These are phyloP conservation scores for Platichthys stellatus DNA, from an alignment of 2,113 vertebrate species.

Conservation along the genomic window DNA sequence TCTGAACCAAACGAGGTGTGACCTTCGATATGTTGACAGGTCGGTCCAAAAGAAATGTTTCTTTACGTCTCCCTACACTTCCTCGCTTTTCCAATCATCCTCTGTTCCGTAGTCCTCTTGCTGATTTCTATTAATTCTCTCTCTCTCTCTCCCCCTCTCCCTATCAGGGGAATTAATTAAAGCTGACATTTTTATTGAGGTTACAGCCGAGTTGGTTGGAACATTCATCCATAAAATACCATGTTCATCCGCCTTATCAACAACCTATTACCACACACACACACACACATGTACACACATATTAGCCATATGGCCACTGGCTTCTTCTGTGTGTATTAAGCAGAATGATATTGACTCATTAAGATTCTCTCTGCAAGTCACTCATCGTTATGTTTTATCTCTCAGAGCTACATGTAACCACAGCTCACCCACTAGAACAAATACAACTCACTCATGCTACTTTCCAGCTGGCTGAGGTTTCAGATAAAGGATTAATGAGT, in stretches of 20 bases:
- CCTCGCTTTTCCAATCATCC: too few relatives aligned
- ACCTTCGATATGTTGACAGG: too few relatives aligned
- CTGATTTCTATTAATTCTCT: too few relatives aligned
- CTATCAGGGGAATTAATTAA: constrained; percentile 40
- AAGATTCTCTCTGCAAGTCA: too few relatives aligned
- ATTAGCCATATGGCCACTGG: constrained; percentile 22
- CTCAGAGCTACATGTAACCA: neutral
- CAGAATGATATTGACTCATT: constrained; percentile 4
- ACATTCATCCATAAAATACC: constrained; percentile 36
- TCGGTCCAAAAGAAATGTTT: too few relatives aligned
- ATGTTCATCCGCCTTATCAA: constrained; percentile 36
- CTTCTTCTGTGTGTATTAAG: constrained; percentile 2
- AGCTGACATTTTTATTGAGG: constrained; percentile 20
- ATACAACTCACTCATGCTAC: neutral
- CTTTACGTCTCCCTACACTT: too few relatives aligned
- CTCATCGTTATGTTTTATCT: neutral
- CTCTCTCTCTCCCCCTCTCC: neutral
- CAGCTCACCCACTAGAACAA: neutral
- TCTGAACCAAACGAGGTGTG: too few relatives aligned
- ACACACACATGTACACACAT: constrained; percentile 18
- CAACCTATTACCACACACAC: constrained; percentile 6
- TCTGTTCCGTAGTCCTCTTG: too few relatives aligned
- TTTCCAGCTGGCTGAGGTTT: neutral
- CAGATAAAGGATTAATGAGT: neutral
- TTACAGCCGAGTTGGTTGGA: neutral